Evolutionary conservation across 1,140 invertebrate species (phyloP).

Genomic region (Trissolcus basalis): DNA sequence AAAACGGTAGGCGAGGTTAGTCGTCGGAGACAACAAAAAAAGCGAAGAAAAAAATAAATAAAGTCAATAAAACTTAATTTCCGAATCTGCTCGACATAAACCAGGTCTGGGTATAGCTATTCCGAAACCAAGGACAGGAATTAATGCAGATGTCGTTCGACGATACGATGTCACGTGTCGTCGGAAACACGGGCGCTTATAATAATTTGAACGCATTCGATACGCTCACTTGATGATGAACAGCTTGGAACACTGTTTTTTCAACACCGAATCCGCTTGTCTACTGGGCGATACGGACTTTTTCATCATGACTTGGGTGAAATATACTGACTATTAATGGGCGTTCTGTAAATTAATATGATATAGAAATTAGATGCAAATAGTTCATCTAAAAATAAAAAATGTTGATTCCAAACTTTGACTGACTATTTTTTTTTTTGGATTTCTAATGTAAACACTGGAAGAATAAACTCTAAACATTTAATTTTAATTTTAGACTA

Average conservation of each 20-base stretch:
- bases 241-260: slow-evolving; percentile 32
- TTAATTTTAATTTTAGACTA: too few relatives aligned
- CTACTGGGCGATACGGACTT: neutral
- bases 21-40: too few relatives aligned
- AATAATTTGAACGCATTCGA: slow-evolving; percentile 32
- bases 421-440: too few relatives aligned
- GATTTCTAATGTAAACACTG: too few relatives aligned
- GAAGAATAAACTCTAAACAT: too few relatives aligned
- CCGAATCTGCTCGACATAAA: slow-evolving; percentile 21
- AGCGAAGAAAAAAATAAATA: slow-evolving; percentile 29
- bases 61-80: slow-evolving; percentile 34
- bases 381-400: too few relatives aligned
- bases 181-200: slow-evolving; percentile 17
- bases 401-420: too few relatives aligned
- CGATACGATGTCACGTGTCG: slow-evolving; percentile 43
- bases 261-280: slow-evolving; percentile 30
- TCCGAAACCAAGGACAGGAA: slow-evolving; percentile 42
- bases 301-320: slow-evolving; percentile 10
- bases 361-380: neutral
- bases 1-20: neutral
- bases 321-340: slow-evolving; percentile 23
- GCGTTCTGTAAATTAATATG: slow-evolving; percentile 19
- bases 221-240: slow-evolving; percentile 45
- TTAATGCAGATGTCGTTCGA: slow-evolving; percentile 44
- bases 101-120: slow-evolving; percentile 23